Conservation (phyloP, 2,888 invertebrate species). For the Oscheius onirici region DNA sequence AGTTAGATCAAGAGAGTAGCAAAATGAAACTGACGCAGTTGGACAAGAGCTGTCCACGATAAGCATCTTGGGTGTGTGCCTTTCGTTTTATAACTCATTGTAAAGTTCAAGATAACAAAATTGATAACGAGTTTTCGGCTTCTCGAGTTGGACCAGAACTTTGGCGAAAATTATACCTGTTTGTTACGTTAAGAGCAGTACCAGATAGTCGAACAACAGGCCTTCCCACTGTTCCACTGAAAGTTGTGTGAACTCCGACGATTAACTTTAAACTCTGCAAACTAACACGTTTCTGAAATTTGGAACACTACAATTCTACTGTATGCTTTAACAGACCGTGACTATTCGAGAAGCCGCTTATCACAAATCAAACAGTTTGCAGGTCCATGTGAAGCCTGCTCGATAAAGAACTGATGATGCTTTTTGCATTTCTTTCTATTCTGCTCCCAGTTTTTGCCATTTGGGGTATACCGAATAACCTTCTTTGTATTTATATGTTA, state of each 20-base stretch:
- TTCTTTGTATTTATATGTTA: neutral
- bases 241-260: too few relatives aligned
- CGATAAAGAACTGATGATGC: neutral
- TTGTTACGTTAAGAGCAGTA: neutral
- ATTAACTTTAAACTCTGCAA: too few relatives aligned
- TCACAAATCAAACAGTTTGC: slow-evolving; percentile 24
- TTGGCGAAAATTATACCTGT: neutral
- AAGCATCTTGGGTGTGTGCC: slow-evolving; percentile 7
- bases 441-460: neutral
- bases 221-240: too few relatives aligned
- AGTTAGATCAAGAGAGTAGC: neutral
- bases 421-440: neutral
- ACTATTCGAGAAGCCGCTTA: slow-evolving; percentile 20
- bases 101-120: slow-evolving; percentile 3
- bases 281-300: too few relatives aligned
- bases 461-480: neutral
- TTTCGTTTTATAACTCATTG: slow-evolving; percentile 6
- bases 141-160: neutral
- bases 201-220: too few relatives aligned
- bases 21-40: neutral
- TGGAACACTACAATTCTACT: too few relatives aligned
- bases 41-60: slow-evolving; percentile 3
- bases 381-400: neutral
- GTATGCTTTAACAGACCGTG: neutral
- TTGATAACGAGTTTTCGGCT: slow-evolving; percentile 8